These are phyloP conservation scores for Amblyornis subalaris DNA, from an alignment of 2,113 vertebrate species.

Conservation along the genomic window DNA sequence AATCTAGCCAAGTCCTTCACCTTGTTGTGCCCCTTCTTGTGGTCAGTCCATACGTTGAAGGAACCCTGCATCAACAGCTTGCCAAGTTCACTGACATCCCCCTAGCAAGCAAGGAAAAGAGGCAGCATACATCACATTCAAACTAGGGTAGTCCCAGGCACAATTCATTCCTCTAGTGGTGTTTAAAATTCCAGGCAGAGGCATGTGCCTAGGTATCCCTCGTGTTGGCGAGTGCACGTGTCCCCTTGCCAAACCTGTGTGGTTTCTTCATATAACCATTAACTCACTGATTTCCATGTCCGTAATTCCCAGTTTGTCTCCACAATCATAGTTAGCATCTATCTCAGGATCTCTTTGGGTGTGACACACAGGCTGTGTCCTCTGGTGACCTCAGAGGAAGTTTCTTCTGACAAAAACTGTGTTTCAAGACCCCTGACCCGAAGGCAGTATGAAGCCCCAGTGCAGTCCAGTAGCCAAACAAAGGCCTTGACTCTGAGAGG, in stretches of 20 bases:
- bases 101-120: constrained; percentile 64
- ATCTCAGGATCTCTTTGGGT: background rate
- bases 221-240: background rate
- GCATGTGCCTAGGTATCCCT: background rate
- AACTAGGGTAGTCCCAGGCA: background rate
- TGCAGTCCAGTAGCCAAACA: background rate
- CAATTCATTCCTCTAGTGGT: background rate
- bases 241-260: background rate
- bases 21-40: constrained; percentile 91
- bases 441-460: background rate
- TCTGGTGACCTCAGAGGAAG: background rate
- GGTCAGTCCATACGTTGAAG: constrained; percentile 91
- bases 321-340: background rate
- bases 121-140: background rate
- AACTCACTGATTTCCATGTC: background rate
- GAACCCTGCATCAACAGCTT: constrained; percentile 89
- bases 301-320: background rate
- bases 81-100: constrained; percentile 85
- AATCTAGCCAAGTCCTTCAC: constrained; percentile 94
- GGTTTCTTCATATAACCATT: background rate
- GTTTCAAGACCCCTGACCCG: background rate
- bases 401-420: background rate
- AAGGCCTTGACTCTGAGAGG: background rate
- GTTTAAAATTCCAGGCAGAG: background rate
- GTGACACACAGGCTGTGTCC: background rate